Conservation (phyloP, 1,140 invertebrate species). For the Aphaenogaster ashmeadi region DNA sequence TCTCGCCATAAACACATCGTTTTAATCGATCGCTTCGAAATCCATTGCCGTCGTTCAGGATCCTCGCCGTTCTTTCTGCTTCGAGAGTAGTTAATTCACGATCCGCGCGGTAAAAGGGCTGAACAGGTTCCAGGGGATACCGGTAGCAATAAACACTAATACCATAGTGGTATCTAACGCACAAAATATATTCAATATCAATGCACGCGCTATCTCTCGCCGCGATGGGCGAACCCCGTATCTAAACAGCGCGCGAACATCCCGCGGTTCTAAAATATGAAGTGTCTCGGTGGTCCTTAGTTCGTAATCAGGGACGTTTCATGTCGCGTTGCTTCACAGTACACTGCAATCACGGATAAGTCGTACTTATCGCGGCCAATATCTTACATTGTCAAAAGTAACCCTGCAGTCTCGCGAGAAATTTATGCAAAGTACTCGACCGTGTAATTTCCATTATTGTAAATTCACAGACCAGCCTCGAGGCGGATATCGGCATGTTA, state of each 20-base stretch:
- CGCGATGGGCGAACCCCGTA: conserved; percentile 70
- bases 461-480: conserved; percentile 51
- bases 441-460: conserved; percentile 65
- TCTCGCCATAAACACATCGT: conserved; percentile 59
- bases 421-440: conserved; percentile 65
- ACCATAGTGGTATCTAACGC: conserved; percentile 73
- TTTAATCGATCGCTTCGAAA: conserved; percentile 65
- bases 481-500: conserved; percentile 63
- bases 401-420: conserved; percentile 35
- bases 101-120: conserved; percentile 63
- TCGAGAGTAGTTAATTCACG: conserved; percentile 64
- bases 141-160: conserved; percentile 77
- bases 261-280: conserved; percentile 73
- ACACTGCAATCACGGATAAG: conserved; percentile 36
- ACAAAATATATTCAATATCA: conserved; percentile 73
- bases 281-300: conserved; percentile 73
- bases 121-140: conserved; percentile 75
- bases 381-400: conserved; percentile 64
- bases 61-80: conserved; percentile 53
- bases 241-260: conserved; percentile 73
- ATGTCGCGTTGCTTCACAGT: conserved; percentile 60
- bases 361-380: conserved; percentile 70
- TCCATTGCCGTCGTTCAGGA: conserved; percentile 62
- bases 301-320: conserved; percentile 73
- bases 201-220: conserved; percentile 70